These are phyloP conservation scores for Philereme vetulata DNA, from an alignment of 2,888 invertebrate genomes.

Conservation along the genomic window DNA sequence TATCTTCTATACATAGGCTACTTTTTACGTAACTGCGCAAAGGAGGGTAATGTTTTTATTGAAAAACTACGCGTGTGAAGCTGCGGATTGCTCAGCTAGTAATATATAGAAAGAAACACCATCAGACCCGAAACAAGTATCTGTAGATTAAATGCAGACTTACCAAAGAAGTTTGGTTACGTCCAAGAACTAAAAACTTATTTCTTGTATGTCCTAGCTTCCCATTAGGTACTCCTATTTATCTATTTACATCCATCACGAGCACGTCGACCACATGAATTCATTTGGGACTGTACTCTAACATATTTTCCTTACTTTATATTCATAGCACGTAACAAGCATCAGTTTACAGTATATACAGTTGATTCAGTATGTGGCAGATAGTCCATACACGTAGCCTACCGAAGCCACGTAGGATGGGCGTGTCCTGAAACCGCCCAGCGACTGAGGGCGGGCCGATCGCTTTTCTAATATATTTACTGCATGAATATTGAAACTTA, in stretches of 20 bases:
- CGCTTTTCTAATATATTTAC: conserved; percentile 46
- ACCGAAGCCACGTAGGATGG: conserved; percentile 54
- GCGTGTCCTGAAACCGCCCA: conserved; percentile 75
- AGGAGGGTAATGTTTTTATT: too few relatives aligned
- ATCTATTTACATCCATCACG: neutral
- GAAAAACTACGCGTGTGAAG: too few relatives aligned
- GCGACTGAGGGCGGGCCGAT: conserved; percentile 64
- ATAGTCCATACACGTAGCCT: conserved; percentile 34
- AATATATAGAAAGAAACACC: too few relatives aligned
- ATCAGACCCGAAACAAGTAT: too few relatives aligned
- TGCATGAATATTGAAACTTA: conserved; percentile 47
- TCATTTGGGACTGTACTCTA: neutral
- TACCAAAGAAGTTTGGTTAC: too few relatives aligned
- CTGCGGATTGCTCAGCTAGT: too few relatives aligned
- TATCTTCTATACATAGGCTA: too few relatives aligned
- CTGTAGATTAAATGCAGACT: too few relatives aligned
- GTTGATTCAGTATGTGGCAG: conserved; percentile 34
- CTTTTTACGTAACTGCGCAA: too few relatives aligned
- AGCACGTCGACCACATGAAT: neutral
- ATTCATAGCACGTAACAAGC: conserved; percentile 38
- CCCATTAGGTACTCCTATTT: neutral
- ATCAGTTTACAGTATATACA: conserved; percentile 42
- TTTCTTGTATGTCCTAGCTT: neutral
- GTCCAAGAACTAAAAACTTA: neutral
- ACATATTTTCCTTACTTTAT: conserved; percentile 22